These are phyloP conservation scores for Pinna nobilis DNA, from an alignment of 1,140 invertebrate species.

Conservation along the genomic window DNA sequence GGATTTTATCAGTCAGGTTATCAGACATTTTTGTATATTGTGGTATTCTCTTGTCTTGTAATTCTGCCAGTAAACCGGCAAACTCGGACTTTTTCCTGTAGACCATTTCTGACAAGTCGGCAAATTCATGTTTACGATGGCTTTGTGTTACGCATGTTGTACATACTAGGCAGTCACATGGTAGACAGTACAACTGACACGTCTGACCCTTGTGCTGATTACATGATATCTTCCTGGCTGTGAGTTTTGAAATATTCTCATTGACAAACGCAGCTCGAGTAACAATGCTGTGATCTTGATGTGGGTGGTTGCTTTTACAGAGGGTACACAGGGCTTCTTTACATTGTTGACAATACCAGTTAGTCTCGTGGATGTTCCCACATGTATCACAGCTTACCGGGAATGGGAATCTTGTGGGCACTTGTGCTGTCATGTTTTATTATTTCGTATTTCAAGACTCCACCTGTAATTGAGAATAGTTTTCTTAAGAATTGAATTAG, in stretches of 20 bases:
- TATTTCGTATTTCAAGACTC: too few species aligned
- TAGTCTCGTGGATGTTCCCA: too few species aligned
- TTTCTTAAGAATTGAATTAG: too few species aligned
- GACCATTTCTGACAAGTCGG: not conserved
- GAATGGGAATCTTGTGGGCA: too few species aligned
- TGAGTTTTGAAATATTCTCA: too few species aligned
- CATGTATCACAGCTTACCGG: too few species aligned
- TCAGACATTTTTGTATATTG: slow-evolving; percentile 11
- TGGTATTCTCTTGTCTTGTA: not conserved
- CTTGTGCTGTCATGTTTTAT: too few species aligned
- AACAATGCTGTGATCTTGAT: not conserved
- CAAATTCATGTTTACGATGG: slow-evolving; percentile 5
- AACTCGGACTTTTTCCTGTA: slow-evolving; percentile 2
- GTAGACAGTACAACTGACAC: slow-evolving; percentile 1
- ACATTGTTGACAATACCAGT: slow-evolving; percentile 2
- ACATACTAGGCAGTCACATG: slow-evolving; percentile 1
- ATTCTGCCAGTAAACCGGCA: not conserved
- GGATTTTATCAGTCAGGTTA: not conserved
- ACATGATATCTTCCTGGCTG: slow-evolving; percentile 17
- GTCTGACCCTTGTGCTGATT: not conserved
- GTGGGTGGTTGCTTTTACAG: not conserved
- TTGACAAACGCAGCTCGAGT: not conserved
- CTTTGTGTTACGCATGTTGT: slow-evolving; percentile 6
- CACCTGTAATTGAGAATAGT: too few species aligned
- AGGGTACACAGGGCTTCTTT: slow-evolving; percentile 1